These are phyloP conservation scores for Polymixis lichenea DNA, from an alignment of 2,888 invertebrate genomes.

Conservation along the genomic window DNA sequence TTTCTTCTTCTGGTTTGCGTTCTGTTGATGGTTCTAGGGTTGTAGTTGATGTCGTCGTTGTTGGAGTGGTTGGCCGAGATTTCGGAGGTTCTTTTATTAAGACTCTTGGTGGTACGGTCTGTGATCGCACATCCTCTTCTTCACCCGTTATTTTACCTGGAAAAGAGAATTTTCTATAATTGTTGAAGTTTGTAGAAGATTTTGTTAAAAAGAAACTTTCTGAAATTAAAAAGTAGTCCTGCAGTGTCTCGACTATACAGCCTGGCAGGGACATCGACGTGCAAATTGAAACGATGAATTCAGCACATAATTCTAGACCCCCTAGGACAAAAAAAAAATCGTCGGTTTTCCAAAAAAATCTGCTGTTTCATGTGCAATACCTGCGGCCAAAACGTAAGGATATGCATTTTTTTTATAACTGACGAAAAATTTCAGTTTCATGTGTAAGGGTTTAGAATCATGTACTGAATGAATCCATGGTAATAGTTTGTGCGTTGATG, in stretches of 20 bases:
- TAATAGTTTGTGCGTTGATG: no score
- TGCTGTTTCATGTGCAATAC: no score
- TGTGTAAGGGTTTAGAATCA: no score
- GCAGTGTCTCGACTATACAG: background rate
- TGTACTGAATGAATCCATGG: no score
- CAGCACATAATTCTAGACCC: no score
- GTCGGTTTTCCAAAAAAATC: no score
- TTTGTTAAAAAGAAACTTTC: background rate
- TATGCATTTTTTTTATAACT: no score
- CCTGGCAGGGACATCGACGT: no score
- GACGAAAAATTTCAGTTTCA: no score
- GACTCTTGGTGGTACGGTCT: constrained; percentile 54
- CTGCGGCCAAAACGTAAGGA: no score
- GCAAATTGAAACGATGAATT: no score
- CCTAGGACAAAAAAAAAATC: no score
- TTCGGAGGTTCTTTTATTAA: constrained; percentile 52
- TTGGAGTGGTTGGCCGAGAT: constrained; percentile 45
- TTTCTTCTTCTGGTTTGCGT: constrained; percentile 56
- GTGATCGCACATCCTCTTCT: constrained; percentile 76
- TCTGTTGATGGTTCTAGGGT: constrained; percentile 33
- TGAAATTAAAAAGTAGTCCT: background rate
- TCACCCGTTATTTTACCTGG: constrained; percentile 84
- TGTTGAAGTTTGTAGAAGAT: background rate
- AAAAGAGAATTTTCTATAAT: constrained; percentile 50
- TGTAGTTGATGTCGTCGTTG: constrained; percentile 68